Conservation (phyloP, 2,113 vertebrate species). For the Calyptomena viridis region DNA sequence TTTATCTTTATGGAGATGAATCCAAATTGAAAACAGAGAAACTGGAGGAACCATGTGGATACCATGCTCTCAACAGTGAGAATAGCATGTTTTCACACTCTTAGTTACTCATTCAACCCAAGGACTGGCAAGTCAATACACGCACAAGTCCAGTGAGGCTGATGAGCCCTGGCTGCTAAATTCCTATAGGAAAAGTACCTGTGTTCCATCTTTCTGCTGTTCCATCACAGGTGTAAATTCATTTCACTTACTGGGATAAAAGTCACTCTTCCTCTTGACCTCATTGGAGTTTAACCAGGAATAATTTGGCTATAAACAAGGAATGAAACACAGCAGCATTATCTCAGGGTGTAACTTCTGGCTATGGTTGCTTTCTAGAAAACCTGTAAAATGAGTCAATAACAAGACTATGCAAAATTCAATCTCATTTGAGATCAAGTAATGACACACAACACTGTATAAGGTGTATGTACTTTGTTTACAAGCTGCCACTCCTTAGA, state of each 20-base stretch:
- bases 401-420: not conserved
- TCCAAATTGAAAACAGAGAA: constrained; percentile 66
- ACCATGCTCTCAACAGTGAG: not conserved
- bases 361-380: not conserved
- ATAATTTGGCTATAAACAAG: not conserved
- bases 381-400: not conserved
- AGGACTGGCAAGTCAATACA: not conserved
- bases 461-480: not conserved
- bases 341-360: constrained; percentile 4
- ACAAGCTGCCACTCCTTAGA: not conserved
- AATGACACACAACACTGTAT: not conserved
- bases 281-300: not conserved
- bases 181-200: not conserved
- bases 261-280: not conserved
- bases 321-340: not conserved
- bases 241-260: not conserved
- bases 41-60: not conserved
- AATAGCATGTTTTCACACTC: not conserved
- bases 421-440: not conserved
- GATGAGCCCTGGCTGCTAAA: not conserved
- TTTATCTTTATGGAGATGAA: constrained; percentile 55
- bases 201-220: not conserved
- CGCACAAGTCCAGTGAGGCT: not conserved
- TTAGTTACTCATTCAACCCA: not conserved
- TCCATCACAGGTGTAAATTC: not conserved